These are phyloP conservation scores for Chelonus insularis DNA, from an alignment of 1,140 invertebrate species.

Conservation along the genomic window DNA sequence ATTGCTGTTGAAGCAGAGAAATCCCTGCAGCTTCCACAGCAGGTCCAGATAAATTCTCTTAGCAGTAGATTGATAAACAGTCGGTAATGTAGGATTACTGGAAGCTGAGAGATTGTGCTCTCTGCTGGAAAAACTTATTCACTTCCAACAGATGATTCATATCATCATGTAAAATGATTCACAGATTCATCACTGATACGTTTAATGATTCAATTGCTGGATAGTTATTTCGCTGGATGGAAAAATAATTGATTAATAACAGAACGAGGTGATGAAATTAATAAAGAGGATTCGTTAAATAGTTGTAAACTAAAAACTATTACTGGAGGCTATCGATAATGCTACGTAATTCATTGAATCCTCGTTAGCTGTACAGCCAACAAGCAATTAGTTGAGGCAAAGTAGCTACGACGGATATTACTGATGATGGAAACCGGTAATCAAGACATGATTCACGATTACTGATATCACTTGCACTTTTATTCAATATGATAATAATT, in stretches of 20 bases:
- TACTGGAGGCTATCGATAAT: slow-evolving; percentile 22
- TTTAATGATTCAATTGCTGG: neutral
- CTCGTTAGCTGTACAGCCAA: slow-evolving; percentile 11
- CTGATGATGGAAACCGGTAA: slow-evolving; percentile 2
- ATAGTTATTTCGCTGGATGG: too few species aligned
- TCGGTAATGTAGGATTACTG: neutral
- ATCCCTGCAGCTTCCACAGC: slow-evolving; percentile 25
- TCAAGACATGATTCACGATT: neutral
- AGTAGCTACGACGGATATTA: slow-evolving; percentile 7
- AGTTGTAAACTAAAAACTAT: neutral
- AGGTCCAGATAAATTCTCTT: neutral
- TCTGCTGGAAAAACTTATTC: neutral
- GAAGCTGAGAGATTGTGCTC: neutral
- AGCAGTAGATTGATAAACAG: slow-evolving; percentile 17
- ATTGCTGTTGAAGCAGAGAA: neutral
- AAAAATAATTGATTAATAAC: slow-evolving; percentile 8
- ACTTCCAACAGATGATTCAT: neutral
- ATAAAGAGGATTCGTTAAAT: slow-evolving; percentile 11
- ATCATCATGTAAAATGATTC: neutral
- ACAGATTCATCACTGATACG: neutral
- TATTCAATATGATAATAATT: slow-evolving; percentile 1
- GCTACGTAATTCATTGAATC: slow-evolving; percentile 7
- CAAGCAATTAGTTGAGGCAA: slow-evolving; percentile 9
- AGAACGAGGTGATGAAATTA: slow-evolving; percentile 2
- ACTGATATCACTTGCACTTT: neutral